Evolutionary conservation across 2,113 vertebrate species (phyloP).

Genomic region (Microtus ochrogaster): DNA sequence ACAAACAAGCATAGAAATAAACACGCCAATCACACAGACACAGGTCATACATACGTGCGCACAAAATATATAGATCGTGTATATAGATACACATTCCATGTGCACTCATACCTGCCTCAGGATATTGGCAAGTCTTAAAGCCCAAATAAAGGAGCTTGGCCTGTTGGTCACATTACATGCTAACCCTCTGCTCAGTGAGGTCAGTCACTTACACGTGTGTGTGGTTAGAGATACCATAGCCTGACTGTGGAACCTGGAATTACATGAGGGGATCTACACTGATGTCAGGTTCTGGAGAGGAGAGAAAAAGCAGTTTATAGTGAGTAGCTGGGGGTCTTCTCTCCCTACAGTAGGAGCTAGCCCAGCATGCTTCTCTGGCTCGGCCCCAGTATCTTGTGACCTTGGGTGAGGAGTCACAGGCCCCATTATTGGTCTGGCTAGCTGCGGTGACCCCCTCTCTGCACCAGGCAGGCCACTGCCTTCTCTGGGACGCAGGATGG

Average conservation of each 20-base stretch:
- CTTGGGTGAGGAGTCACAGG: fast-evolving
- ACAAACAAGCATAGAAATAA: neutral
- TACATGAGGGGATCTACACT: fast-evolving
- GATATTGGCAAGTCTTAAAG: fast-evolving
- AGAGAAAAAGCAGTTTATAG: neutral
- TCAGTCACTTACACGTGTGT: neutral
- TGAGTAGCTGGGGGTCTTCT: neutral
- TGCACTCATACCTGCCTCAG: fast-evolving
- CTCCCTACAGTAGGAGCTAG: neutral
- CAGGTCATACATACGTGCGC: fast-evolving
- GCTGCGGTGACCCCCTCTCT: too few species aligned
- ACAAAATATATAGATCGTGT: too few species aligned
- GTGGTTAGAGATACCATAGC: fast-evolving
- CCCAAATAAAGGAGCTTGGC: fast-evolving
- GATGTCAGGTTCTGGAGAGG: neutral
- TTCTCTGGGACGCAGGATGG: neutral
- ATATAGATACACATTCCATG: neutral
- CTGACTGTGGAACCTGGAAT: fast-evolving
- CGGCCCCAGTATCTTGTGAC: neutral
- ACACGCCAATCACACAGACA: fast-evolving
- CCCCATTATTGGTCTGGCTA: fast-evolving
- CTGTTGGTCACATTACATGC: neutral
- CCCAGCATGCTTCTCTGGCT: neutral
- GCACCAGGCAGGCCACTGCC: neutral
- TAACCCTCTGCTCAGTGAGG: fast-evolving